Evolutionary conservation across 2,797 vertebrate species (phyloP).

Genomic region (Eremophila alpestris): DNA sequence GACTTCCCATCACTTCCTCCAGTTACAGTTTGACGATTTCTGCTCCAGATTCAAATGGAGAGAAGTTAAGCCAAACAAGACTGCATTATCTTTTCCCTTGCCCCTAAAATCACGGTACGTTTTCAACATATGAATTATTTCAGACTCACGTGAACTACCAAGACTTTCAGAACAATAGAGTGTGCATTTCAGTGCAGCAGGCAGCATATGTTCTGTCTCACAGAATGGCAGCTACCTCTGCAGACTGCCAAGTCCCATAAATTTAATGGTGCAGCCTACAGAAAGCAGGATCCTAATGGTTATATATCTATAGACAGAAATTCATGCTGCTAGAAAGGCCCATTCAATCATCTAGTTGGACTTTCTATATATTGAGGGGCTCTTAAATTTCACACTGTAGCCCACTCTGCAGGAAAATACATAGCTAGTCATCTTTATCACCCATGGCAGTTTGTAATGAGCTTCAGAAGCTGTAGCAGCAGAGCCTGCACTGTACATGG

Average conservation of each 20-base stretch:
- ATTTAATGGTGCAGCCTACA: not conserved
- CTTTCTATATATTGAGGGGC: slow-evolving; percentile 11
- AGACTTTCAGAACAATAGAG: not conserved
- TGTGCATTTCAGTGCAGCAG: not conserved
- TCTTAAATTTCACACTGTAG: slow-evolving; percentile 25
- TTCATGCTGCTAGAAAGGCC: slow-evolving; percentile 3
- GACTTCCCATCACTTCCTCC: not conserved
- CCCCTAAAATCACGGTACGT: not conserved
- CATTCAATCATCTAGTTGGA: slow-evolving; percentile 23
- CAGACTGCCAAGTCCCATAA: slow-evolving; percentile 16
- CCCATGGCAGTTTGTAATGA: not conserved
- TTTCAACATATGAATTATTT: slow-evolving; percentile 2
- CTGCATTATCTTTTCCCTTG: not conserved
- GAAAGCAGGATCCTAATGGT: slow-evolving; percentile 34
- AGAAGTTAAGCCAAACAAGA: not conserved
- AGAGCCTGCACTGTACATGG: fast-evolving
- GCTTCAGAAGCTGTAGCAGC: not conserved
- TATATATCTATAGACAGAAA: slow-evolving; percentile 25
- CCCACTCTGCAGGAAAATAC: slow-evolving; percentile 4
- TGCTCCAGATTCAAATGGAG: not conserved
- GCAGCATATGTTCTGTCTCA: slow-evolving; percentile 22
- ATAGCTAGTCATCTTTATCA: slow-evolving; percentile 8
- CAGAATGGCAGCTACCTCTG: slow-evolving; percentile 26
- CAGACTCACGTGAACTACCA: not conserved
- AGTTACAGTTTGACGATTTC: not conserved